Evolutionary conservation across 2,797 vertebrate species (phyloP).

Genomic region (Fistularia tabacaria): DNA sequence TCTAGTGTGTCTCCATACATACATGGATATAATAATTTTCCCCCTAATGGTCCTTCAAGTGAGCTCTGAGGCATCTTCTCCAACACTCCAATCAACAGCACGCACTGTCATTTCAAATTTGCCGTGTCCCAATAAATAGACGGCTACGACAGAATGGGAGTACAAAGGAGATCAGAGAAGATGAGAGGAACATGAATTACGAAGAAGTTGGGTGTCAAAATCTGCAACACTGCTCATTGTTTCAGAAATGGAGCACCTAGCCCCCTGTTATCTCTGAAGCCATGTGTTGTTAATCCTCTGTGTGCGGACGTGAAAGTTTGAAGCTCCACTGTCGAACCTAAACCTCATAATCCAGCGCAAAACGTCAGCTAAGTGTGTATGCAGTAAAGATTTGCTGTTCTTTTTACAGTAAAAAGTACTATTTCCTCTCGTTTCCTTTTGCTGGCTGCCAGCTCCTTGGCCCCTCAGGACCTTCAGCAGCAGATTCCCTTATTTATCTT

Average conservation of each 20-base stretch:
- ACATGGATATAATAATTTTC: conserved; percentile 65
- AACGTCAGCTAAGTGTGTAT: conserved; percentile 52
- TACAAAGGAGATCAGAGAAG: conserved; percentile 48
- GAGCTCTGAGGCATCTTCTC: conserved; percentile 64
- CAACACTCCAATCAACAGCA: conserved; percentile 61
- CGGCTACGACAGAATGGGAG: conserved; percentile 51
- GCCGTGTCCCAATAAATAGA: conserved; percentile 69
- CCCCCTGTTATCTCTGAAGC: conserved; percentile 57
- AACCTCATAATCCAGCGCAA: conserved; percentile 60
- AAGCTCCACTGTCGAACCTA: conserved; percentile 51
- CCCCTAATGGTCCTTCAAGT: conserved; percentile 67
- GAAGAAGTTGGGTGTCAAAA: conserved; percentile 50
- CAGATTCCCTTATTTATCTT: conserved; percentile 46
- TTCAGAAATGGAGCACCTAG: conserved; percentile 57
- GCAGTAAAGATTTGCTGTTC: conserved; percentile 22
- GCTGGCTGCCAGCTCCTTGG: conserved; percentile 2
- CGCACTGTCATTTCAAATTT: conserved; percentile 74
- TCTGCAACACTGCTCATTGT: conserved; percentile 61
- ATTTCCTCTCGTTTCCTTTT: conserved; percentile 29
- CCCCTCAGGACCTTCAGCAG: conserved; percentile 26
- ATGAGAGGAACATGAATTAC: conserved; percentile 49
- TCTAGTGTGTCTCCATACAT: conserved; percentile 61
- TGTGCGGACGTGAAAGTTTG: conserved; percentile 49
- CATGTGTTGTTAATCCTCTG: conserved; percentile 43
- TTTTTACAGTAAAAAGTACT: conserved; percentile 37